Conservation (phyloP, 2,797 vertebrate genomes). For the Takifugu ocellatus region DNA sequence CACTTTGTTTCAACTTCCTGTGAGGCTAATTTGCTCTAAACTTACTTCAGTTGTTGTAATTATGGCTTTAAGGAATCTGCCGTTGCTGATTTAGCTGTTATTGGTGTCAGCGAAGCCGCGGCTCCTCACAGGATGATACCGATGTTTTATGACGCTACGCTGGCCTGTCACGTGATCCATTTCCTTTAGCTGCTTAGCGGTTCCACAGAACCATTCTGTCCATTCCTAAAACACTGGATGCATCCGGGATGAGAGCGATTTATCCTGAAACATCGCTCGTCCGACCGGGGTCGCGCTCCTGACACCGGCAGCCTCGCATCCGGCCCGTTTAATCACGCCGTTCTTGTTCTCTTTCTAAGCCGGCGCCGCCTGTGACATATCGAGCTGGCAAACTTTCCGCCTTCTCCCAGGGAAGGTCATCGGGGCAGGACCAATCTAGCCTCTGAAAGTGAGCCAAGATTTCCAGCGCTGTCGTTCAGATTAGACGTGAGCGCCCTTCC, state of each 20-base stretch:
- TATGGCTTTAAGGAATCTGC: slow-evolving; percentile 59
- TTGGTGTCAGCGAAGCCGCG: slow-evolving; percentile 55
- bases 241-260: slow-evolving; percentile 26
- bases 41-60: slow-evolving; percentile 68
- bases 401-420: slow-evolving; percentile 73
- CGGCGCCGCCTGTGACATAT: slow-evolving; percentile 60
- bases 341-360: slow-evolving; percentile 64
- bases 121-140: slow-evolving; percentile 14
- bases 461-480: slow-evolving; percentile 75
- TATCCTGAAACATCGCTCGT: slow-evolving; percentile 45
- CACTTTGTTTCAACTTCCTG: slow-evolving; percentile 79
- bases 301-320: slow-evolving; percentile 50
- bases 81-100: slow-evolving; percentile 65
- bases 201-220: slow-evolving; percentile 1
- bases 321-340: slow-evolving; percentile 62
- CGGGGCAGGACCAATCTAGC: slow-evolving; percentile 73
- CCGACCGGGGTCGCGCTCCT: slow-evolving; percentile 36
- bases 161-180: too few relatives aligned
- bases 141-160: too few relatives aligned
- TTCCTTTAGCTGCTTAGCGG: too few relatives aligned
- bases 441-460: slow-evolving; percentile 80
- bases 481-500: slow-evolving; percentile 72
- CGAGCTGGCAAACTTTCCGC: slow-evolving; percentile 72
- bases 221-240: slow-evolving; percentile 4
- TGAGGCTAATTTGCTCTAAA: slow-evolving; percentile 76